Evolutionary conservation across 2,888 invertebrate species (phyloP).

Genomic region (Euclidia mi): DNA sequence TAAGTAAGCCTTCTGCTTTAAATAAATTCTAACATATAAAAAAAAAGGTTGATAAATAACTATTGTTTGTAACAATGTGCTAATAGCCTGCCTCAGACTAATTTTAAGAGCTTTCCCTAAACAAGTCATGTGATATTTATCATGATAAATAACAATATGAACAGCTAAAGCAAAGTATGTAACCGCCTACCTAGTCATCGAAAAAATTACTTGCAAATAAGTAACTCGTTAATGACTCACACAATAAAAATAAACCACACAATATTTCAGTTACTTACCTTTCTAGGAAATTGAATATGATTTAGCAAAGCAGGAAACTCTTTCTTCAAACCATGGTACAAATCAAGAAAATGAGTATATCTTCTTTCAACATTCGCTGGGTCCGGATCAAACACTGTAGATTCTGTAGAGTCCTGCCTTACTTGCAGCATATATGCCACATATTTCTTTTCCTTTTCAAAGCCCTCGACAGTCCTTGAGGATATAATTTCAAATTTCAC

Average conservation of each 20-base stretch:
- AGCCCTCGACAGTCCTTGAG: constrained; percentile 91
- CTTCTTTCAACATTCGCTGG: constrained; percentile 92
- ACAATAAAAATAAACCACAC: too few species aligned
- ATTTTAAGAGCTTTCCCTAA: too few species aligned
- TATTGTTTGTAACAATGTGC: too few species aligned
- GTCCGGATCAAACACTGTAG: constrained; percentile 84
- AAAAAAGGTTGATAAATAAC: too few species aligned
- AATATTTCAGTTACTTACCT: constrained; percentile 89
- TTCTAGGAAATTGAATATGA: constrained; percentile 91
- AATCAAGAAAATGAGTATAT: constrained; percentile 92
- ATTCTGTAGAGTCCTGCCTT: constrained; percentile 88
- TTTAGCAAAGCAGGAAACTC: constrained; percentile 89
- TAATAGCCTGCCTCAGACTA: too few species aligned
- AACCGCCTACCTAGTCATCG: too few species aligned
- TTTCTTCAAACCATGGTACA: constrained; percentile 91
- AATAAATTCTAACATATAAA: too few species aligned
- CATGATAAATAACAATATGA: too few species aligned
- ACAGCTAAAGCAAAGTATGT: too few species aligned
- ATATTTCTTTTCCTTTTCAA: constrained; percentile 91
- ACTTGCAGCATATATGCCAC: constrained; percentile 93
- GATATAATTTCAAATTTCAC: constrained; percentile 92
- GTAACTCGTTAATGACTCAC: constrained; percentile 38
- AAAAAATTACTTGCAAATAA: too few species aligned
- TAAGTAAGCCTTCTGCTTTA: too few species aligned
- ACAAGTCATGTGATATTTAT: too few species aligned